These are phyloP conservation scores for Rhingia campestris DNA, from an alignment of 2,888 invertebrate genomes.

Conservation along the genomic window DNA sequence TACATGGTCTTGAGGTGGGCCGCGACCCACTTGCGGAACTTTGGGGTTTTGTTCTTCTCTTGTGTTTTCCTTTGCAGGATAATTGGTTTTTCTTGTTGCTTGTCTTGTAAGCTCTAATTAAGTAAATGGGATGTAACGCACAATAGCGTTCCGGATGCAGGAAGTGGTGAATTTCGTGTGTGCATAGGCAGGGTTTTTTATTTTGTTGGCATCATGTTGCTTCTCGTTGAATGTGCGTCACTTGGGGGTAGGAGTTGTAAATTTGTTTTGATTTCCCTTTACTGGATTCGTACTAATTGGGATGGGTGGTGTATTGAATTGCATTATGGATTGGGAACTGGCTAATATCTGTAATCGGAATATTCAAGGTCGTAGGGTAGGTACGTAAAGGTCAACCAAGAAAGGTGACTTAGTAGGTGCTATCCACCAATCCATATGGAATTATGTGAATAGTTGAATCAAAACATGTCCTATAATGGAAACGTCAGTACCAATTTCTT, in stretches of 20 bases:
- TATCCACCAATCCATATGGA: no score
- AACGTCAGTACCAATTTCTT: no score
- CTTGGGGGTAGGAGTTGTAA: neutral
- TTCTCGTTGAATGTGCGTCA: no score
- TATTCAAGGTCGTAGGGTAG: no score
- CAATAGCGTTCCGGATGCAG: constrained; percentile 11
- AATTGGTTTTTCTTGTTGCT: constrained; percentile 69
- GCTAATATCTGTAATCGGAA: no score
- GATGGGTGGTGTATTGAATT: no score
- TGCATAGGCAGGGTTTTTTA: constrained; percentile 2
- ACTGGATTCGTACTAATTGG: neutral
- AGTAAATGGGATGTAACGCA: constrained; percentile 64
- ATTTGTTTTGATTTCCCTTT: neutral
- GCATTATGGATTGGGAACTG: no score
- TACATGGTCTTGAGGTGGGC: constrained; percentile 16
- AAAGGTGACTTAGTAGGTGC: no score
- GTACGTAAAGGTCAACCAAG: no score
- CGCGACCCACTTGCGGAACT: constrained; percentile 16
- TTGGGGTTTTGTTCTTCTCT: constrained; percentile 28
- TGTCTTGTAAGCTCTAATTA: constrained; percentile 68
- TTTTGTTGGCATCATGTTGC: constrained; percentile 22
- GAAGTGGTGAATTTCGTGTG: constrained; percentile 8
- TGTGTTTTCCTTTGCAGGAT: constrained; percentile 38
- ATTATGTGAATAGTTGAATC: no score
- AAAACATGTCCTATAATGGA: no score